Conservation (phyloP, 2,113 vertebrate species). For the Xenus cinereus region DNA sequence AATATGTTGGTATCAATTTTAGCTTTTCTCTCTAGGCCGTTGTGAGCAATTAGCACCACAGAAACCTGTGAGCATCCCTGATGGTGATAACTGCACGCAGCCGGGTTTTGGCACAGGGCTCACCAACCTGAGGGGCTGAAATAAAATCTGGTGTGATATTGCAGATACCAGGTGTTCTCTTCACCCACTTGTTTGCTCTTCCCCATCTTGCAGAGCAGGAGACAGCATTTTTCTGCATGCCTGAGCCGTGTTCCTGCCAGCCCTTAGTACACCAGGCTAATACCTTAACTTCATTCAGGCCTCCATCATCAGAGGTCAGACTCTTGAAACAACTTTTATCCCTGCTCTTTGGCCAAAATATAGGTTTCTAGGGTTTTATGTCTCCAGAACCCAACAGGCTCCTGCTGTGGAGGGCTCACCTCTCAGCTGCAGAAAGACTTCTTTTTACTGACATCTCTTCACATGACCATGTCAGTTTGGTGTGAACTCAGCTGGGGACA, state of each 20-base stretch:
- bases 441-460: not conserved
- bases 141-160: not conserved
- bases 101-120: not conserved
- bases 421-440: not conserved
- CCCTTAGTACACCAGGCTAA: not conserved
- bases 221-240: not conserved
- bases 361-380: not conserved
- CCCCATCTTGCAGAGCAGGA: not conserved
- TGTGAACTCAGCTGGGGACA: not conserved
- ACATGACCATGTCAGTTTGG: not conserved
- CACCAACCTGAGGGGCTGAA: not conserved
- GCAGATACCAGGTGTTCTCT: not conserved
- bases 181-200: not conserved
- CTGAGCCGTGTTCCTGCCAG: not conserved
- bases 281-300: not conserved
- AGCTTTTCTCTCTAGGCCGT: not conserved
- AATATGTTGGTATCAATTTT: not conserved
- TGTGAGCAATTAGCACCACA: not conserved
- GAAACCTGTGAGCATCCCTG: not conserved
- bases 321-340: not conserved
- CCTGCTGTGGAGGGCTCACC: not conserved
- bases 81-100: not conserved
- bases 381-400: not conserved
- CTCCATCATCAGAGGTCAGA: not conserved
- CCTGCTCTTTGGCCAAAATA: not conserved